Evolutionary conservation across 2,797 vertebrate genomes (phyloP).

Genomic region (Thamnophis elegans): DNA sequence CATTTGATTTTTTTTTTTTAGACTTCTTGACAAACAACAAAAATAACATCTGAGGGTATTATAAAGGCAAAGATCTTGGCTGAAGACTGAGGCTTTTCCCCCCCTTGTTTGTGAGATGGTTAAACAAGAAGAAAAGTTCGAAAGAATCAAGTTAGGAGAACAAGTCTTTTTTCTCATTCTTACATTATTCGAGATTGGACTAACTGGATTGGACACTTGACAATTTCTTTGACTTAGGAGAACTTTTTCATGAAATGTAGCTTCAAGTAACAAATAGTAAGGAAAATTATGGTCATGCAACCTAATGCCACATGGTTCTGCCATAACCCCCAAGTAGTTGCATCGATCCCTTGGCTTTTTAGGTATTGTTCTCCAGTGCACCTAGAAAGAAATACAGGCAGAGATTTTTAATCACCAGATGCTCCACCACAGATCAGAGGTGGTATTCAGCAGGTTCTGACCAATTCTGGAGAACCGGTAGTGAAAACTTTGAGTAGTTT

Average conservation of each 20-base stretch:
- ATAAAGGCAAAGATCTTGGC: neutral
- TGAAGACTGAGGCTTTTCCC: neutral
- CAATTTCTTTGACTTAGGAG: conserved; percentile 66
- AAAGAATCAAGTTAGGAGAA: conserved; percentile 5
- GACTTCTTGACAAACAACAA: neutral
- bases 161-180: neutral
- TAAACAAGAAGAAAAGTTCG: neutral
- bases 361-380: conserved; percentile 84
- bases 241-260: conserved; percentile 85
- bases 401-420: neutral
- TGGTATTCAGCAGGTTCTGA: too few relatives aligned
- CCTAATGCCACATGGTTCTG: conserved; percentile 83
- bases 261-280: conserved; percentile 84
- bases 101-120: neutral
- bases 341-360: conserved; percentile 77
- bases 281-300: conserved; percentile 80
- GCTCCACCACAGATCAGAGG: neutral
- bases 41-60: neutral
- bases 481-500: too few relatives aligned
- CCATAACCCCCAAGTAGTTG: conserved; percentile 85
- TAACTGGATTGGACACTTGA: neutral
- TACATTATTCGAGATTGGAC: neutral
- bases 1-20: neutral
- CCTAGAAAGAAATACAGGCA: conserved; percentile 61
- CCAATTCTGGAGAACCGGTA: too few relatives aligned